These are phyloP conservation scores for Heteropelma amictum DNA, from an alignment of 2,888 invertebrate genomes.

Conservation along the genomic window DNA sequence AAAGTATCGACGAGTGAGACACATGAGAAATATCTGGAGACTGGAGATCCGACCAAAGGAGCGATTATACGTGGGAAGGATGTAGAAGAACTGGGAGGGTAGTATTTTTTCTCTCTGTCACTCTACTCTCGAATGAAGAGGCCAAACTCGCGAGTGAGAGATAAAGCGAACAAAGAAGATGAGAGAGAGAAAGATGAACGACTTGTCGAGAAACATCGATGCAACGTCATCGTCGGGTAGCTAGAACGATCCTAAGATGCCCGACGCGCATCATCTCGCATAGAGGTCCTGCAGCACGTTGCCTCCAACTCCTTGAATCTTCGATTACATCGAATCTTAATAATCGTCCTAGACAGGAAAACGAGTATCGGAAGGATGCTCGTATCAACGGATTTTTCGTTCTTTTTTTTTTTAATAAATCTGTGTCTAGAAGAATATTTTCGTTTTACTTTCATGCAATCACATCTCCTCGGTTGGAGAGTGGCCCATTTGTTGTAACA, in stretches of 20 bases:
- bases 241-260: conserved; percentile 17
- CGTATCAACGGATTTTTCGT: too few relatives aligned
- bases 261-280: neutral
- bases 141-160: conserved; percentile 6
- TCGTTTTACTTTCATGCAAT: too few relatives aligned
- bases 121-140: conserved; percentile 30
- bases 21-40: too few relatives aligned
- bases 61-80: conserved; percentile 49
- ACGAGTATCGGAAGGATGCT: neutral
- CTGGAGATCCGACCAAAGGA: conserved; percentile 34
- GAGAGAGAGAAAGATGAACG: conserved; percentile 57
- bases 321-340: neutral
- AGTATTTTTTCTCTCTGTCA: neutral
- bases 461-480: too few relatives aligned
- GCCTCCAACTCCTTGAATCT: conserved; percentile 2
- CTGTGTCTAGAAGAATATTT: too few relatives aligned
- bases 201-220: conserved; percentile 74
- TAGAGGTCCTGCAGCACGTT: conserved; percentile 3
- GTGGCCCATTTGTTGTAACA: too few relatives aligned
- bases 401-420: too few relatives aligned
- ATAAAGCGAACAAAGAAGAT: conserved; percentile 24
- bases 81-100: conserved; percentile 33
- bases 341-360: neutral
- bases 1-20: too few relatives aligned
- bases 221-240: conserved; percentile 74